These are phyloP conservation scores for Ectropis grisescens DNA, from an alignment of 1,140 invertebrate species.

Conservation along the genomic window DNA sequence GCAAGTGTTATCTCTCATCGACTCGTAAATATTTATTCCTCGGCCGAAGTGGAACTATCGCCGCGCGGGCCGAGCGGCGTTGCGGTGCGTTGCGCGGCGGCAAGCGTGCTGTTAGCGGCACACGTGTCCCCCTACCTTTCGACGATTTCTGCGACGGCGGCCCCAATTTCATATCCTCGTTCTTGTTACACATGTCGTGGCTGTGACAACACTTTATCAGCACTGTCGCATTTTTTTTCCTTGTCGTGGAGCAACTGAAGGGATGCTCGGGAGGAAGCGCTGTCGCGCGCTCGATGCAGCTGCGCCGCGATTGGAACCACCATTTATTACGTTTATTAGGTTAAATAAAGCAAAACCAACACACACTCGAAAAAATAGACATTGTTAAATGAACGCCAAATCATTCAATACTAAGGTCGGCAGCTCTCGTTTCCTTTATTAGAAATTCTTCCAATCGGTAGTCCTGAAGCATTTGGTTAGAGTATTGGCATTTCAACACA, in stretches of 20 bases:
- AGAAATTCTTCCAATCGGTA: constrained; percentile 60
- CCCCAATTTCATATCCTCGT: constrained; percentile 61
- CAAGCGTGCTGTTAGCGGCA: constrained; percentile 32
- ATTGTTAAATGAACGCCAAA: constrained; percentile 56
- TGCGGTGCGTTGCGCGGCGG: neutral
- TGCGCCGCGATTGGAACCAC: constrained; percentile 62
- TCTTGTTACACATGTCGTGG: constrained; percentile 70
- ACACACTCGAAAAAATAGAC: constrained; percentile 61
- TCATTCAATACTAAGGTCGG: constrained; percentile 53
- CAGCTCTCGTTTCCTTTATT: constrained; percentile 28
- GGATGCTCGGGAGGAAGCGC: constrained; percentile 64
- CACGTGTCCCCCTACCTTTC: constrained; percentile 63
- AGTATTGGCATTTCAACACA: constrained; percentile 64
- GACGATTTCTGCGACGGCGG: constrained; percentile 53
- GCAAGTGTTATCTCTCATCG: too few relatives aligned
- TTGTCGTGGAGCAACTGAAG: constrained; percentile 61
- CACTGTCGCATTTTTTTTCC: constrained; percentile 58
- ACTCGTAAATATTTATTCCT: too few relatives aligned
- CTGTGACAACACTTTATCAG: constrained; percentile 61
- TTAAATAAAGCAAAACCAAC: constrained; percentile 66
- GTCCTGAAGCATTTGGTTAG: constrained; percentile 56
- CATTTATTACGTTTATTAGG: constrained; percentile 63
- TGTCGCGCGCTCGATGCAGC: constrained; percentile 58
- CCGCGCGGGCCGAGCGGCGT: too few relatives aligned
- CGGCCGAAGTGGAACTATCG: too few relatives aligned